Base-by-base conservation (phyloP, 2,797 vertebrate species). In the Adrianichthys oophorus region DNA sequence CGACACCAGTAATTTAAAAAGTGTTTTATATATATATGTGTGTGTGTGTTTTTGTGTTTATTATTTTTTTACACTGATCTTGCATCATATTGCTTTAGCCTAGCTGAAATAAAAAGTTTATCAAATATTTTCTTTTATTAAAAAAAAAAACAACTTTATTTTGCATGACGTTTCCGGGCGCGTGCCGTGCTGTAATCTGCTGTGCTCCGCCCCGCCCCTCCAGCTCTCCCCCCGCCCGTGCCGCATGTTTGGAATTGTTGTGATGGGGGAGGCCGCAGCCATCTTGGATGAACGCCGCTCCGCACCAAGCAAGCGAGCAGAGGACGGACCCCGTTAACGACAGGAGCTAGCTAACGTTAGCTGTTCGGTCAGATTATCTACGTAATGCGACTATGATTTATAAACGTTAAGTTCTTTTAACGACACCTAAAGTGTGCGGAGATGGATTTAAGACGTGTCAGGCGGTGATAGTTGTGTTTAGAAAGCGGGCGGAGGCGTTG, bases 221-320 rank as follows among this genome's bases (percentile, higher is more conserved):
- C 50, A 53, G 68, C 65, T 76, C 84, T 92, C 17, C 83, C 83
- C 89, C 52, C 48, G 68, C 16, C 60, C 51, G 55, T 6, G 70
- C 42, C 65, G 78, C 66, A 43, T 83, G 88, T 86, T 88, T 84
- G 75, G 87, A 84, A 89, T 90, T 90, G 92, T 85, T 93, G 79
- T 90, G 90, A 87, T 87, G 85, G 81, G 85, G 81, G 79, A 90
- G 86, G 78, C 76, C 79, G 90, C 86, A 57, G 92, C 92, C 92
- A 93, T 93, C 91, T 93, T 93, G 92, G 86, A 91, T 83, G 67
- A 69, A 68, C 63, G 66, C 70, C 53, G 84, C 74, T 80, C 67
- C 67, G 43, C 68, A 68, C 44, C 41, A 60, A 81, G 63, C 67
- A 62, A 24, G 70, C 42, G 8, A 29, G 41, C 10, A 50, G 47